A percentile compares a stretch with the other conserved stretches of the same genome.
phyloP scores from a whole-genome alignment of 1,140 invertebrate genomes.

The Phymorhynchus buccinoides region DNA sequence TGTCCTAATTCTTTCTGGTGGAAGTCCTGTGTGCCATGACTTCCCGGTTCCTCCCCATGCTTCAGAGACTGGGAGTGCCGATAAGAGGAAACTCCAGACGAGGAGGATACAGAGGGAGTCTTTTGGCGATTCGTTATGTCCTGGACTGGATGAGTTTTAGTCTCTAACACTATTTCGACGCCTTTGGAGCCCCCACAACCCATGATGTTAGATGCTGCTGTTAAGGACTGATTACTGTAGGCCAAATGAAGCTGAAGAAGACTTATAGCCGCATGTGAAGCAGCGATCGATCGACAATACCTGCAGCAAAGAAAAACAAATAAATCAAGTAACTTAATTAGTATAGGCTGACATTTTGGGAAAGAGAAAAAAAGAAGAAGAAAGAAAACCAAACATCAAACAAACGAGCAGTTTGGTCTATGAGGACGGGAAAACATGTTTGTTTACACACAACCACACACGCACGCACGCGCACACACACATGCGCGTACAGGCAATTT shows the following conservation, averaged over 20 bases:
- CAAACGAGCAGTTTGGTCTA: background rate
- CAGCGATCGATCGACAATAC: background rate
- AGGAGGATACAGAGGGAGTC: conserved; percentile 1
- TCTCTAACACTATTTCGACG: background rate
- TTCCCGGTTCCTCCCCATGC: background rate
- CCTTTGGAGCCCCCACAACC: conserved; percentile 1
- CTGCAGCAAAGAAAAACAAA: background rate
- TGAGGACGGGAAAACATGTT: background rate
- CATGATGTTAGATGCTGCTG: background rate
- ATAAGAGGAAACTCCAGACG: conserved; percentile 9
- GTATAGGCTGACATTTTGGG: too few species aligned
- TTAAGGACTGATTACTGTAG: background rate
- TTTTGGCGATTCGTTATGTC: background rate
- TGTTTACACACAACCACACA: background rate
- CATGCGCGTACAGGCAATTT: too few species aligned
- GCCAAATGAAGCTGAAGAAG: too few species aligned
- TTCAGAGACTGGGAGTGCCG: background rate
- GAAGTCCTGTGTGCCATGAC: background rate
- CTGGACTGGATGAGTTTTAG: background rate
- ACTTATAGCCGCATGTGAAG: too few species aligned
- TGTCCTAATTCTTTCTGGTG: background rate
- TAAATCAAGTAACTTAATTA: background rate
- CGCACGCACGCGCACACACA: too few species aligned
- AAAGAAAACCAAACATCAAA: background rate
- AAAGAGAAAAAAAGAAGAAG: background rate